Conservation (phyloP, 2,113 vertebrate genomes). For the Vidua chalybeata region DNA sequence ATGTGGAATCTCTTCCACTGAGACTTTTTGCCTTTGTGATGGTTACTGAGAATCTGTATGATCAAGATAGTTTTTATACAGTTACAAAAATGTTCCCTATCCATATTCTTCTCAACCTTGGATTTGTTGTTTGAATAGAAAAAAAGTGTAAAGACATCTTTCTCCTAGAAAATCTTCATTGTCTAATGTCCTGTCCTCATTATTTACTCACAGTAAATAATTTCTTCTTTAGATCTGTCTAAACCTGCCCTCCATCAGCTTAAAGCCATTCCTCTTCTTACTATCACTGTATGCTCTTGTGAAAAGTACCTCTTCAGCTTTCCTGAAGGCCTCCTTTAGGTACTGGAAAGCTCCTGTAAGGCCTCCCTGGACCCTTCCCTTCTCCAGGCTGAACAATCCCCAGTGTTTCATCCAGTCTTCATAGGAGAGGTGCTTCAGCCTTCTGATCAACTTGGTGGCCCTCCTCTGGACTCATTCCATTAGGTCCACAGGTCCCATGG, state of each 20-base stretch:
- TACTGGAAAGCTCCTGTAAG: background rate
- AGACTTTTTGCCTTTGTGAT: background rate
- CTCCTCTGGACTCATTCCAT: background rate
- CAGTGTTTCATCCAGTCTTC: background rate
- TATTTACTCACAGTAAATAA: background rate
- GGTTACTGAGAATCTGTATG: background rate
- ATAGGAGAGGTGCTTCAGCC: background rate
- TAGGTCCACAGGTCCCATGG: background rate
- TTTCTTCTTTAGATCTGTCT: background rate
- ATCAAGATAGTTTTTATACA: background rate
- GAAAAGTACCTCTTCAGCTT: background rate
- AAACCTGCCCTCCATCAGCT: background rate
- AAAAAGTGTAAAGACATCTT: background rate
- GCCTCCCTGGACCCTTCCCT: background rate
- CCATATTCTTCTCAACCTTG: background rate
- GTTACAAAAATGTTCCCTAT: background rate
- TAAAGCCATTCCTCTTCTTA: background rate
- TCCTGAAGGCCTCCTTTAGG: background rate
- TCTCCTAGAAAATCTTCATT: background rate
- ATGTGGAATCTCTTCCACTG: background rate
- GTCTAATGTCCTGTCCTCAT: background rate
- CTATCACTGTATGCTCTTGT: background rate
- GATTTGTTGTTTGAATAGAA: background rate
- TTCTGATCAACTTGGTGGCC: background rate
- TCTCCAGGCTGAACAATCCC: background rate